A percentile compares a stretch with the other conserved stretches of the same genome.
Conservation (phyloP, 2,888 invertebrate species). For the Xestia sexstrigata region DNA sequence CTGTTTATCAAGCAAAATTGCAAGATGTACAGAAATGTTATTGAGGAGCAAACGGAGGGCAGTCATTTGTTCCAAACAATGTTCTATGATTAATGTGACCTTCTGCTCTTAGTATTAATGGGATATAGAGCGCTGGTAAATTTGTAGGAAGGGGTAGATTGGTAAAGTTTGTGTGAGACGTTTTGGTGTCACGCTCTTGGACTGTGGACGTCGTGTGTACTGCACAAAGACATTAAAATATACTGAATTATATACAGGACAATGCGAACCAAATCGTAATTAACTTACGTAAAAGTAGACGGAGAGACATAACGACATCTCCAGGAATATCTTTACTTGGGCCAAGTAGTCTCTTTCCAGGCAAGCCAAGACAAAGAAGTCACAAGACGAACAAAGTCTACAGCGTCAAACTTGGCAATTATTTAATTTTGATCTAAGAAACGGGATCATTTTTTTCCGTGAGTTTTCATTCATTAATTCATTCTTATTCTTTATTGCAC, state of each 20-base stretch:
- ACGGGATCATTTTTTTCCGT: no score
- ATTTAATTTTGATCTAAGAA: no score
- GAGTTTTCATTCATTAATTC: no score
- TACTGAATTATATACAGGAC: not conserved
- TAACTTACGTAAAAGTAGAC: no score
- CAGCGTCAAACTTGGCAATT: no score
- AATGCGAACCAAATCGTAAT: not conserved
- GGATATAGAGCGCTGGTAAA: conserved; percentile 27
- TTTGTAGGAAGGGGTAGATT: not conserved
- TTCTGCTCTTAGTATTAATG: conserved; percentile 35
- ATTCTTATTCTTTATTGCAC: no score
- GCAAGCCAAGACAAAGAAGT: no score
- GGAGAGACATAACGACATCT: no score
- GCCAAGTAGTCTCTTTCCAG: no score
- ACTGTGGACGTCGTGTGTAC: not conserved
- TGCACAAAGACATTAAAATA: not conserved
- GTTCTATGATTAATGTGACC: conserved; percentile 58
- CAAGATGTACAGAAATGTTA: conserved; percentile 60
- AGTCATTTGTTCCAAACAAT: conserved; percentile 63
- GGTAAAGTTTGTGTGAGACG: not conserved
- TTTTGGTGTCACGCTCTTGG: not conserved
- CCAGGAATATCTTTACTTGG: no score
- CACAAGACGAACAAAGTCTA: no score
- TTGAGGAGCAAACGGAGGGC: conserved; percentile 51
- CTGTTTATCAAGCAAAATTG: conserved; percentile 65